Evolutionary conservation across 1,140 invertebrate genomes (phyloP).

Genomic region (Globodera ellingtonae): DNA sequence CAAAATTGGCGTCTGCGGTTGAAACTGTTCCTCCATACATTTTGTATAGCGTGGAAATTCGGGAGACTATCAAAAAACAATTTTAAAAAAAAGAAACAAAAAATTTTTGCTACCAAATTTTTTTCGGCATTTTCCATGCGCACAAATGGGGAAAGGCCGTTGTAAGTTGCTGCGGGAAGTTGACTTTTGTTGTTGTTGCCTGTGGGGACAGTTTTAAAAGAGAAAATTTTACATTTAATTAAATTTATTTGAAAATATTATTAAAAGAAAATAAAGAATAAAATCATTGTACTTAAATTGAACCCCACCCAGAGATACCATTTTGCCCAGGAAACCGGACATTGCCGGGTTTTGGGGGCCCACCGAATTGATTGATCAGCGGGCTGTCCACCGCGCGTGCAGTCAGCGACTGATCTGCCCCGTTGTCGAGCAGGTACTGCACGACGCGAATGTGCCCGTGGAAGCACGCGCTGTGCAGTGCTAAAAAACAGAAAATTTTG

Average conservation of each 20-base stretch:
- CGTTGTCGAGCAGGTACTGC: slow-evolving; percentile 68
- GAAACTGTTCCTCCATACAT: slow-evolving; percentile 60
- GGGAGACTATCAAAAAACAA: slow-evolving; percentile 23
- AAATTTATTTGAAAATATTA: no score
- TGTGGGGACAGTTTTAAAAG: neutral
- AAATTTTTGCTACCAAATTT: neutral
- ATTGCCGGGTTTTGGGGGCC: no score
- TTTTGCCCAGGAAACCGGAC: no score
- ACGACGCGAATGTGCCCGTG: slow-evolving; percentile 69
- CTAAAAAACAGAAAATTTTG: slow-evolving; percentile 37
- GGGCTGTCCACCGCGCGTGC: slow-evolving; percentile 61
- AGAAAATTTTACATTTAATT: no score
- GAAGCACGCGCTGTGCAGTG: slow-evolving; percentile 69
- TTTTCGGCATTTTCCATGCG: slow-evolving; percentile 24
- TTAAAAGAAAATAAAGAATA: neutral
- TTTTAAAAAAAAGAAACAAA: neutral
- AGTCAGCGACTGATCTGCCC: slow-evolving; percentile 68
- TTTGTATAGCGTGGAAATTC: slow-evolving; percentile 20
- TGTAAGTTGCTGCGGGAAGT: slow-evolving; percentile 4
- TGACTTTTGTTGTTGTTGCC: neutral
- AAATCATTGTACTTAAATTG: no score
- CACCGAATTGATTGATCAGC: slow-evolving; percentile 27
- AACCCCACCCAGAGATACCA: no score
- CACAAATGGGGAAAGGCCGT: slow-evolving; percentile 37
- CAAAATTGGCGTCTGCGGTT: slow-evolving; percentile 68